Evolutionary conservation across 2,797 vertebrate species (phyloP).

Genomic region (Leuciscus waleckii): DNA sequence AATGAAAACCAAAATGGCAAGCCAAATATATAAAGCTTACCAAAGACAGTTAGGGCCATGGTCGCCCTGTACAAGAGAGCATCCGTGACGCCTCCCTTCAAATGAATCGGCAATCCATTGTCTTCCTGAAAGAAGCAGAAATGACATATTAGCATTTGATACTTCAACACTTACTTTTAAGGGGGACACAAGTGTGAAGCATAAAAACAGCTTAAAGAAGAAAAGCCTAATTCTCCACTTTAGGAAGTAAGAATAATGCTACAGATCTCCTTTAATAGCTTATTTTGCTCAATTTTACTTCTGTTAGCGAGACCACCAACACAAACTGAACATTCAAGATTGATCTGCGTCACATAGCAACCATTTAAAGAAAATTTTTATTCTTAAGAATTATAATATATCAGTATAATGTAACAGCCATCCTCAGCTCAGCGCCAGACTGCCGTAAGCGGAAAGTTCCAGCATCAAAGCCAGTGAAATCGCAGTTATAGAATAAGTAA

Average conservation of each 20-base stretch:
- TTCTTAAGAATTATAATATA: neutral
- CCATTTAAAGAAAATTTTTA: neutral
- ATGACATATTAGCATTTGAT: neutral
- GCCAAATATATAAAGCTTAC: constrained; percentile 73
- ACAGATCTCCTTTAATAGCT: neutral
- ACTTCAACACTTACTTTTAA: neutral
- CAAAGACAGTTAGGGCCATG: constrained; percentile 75
- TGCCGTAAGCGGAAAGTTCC: constrained; percentile 53
- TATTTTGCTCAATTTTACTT: too few species aligned
- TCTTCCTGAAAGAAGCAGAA: constrained; percentile 77
- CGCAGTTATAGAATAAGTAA: constrained; percentile 57
- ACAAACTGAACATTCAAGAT: neutral
- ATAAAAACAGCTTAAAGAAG: neutral
- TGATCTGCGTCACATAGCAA: neutral
- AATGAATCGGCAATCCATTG: constrained; percentile 84
- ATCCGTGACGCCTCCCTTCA: constrained; percentile 83
- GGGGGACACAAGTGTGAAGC: neutral
- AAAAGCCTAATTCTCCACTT: neutral
- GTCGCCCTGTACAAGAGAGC: constrained; percentile 80
- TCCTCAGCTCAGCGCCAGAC: constrained; percentile 21
- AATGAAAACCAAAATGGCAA: neutral
- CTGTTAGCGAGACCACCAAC: neutral
- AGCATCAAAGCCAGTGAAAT: constrained; percentile 51
- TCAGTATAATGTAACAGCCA: neutral
- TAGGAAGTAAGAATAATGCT: neutral